phyloP scores from a whole-genome alignment of 2,113 vertebrate genomes.

The Phalacrocorax carbo region DNA sequence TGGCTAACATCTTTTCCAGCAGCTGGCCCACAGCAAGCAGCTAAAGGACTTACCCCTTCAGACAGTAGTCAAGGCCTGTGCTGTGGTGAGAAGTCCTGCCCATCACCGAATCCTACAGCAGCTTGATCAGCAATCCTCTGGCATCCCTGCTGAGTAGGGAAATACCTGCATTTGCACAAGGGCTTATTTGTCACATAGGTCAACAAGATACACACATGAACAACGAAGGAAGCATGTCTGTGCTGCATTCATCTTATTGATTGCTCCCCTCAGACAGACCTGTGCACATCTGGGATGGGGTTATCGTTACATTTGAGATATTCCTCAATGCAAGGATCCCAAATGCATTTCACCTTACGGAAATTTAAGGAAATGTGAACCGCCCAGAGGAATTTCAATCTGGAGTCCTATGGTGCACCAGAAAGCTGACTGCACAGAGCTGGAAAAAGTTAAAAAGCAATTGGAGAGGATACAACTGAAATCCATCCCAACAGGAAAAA shows the following conservation, averaged over 20 bases:
- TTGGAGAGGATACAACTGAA: conserved; percentile 35
- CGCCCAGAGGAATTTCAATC: conserved; percentile 1
- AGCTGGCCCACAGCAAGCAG: neutral
- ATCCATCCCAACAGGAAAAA: conserved; percentile 19
- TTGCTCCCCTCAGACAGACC: neutral
- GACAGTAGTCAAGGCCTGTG: neutral
- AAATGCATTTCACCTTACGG: neutral
- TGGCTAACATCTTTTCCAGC: neutral
- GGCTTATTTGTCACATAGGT: neutral
- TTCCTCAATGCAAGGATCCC: neutral
- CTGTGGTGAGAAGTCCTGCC: neutral
- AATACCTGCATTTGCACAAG: neutral
- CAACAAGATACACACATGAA: neutral
- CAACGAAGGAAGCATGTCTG: neutral
- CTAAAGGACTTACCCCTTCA: neutral
- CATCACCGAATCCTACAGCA: neutral
- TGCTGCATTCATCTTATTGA: neutral
- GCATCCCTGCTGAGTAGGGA: neutral
- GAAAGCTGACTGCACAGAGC: conserved; percentile 1
- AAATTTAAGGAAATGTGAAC: conserved; percentile 23
- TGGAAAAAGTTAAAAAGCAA: conserved; percentile 19
- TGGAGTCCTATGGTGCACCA: conserved; percentile 10
- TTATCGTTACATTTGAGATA: neutral
- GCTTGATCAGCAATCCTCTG: neutral
- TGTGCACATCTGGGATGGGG: neutral